These are phyloP conservation scores for Hetaerina americana DNA, from an alignment of 1,140 invertebrate species.

Conservation along the genomic window DNA sequence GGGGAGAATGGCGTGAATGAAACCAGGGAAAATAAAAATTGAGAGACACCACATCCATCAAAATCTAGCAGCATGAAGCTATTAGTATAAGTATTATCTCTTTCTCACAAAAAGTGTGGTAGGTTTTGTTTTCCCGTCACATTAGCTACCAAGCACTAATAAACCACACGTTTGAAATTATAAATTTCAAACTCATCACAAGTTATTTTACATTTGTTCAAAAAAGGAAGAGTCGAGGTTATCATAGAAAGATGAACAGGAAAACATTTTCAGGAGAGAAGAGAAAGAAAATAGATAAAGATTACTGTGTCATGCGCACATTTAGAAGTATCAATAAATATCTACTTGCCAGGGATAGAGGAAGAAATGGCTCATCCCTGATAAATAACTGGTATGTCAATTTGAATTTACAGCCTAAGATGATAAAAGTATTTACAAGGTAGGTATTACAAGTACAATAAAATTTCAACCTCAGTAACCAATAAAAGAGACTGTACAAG, in stretches of 20 bases:
- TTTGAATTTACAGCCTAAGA: not conserved
- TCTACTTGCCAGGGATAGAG: not conserved
- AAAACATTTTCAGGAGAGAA: not conserved
- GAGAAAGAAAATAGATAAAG: not conserved
- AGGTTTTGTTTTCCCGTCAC: not conserved
- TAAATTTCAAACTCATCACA: not conserved
- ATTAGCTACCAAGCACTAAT: not conserved
- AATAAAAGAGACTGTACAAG: constrained; percentile 1
- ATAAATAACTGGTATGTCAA: not conserved
- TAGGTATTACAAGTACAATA: not conserved
- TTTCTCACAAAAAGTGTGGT: not conserved
- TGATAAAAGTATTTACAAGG: not conserved
- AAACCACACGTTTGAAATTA: not conserved
- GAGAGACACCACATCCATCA: not conserved
- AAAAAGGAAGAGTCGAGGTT: too few relatives aligned
- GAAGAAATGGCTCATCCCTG: not conserved
- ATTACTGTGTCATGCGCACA: not conserved
- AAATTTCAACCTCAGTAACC: not conserved
- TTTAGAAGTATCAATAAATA: not conserved
- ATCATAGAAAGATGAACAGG: not conserved
- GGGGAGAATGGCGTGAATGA: not conserved
- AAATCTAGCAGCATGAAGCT: not conserved
- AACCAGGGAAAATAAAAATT: constrained; percentile 1
- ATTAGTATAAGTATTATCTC: not conserved
- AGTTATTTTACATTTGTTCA: too few relatives aligned